Evolutionary conservation across 2,888 invertebrate species (phyloP).

Genomic region (Cyaniris semiargus): DNA sequence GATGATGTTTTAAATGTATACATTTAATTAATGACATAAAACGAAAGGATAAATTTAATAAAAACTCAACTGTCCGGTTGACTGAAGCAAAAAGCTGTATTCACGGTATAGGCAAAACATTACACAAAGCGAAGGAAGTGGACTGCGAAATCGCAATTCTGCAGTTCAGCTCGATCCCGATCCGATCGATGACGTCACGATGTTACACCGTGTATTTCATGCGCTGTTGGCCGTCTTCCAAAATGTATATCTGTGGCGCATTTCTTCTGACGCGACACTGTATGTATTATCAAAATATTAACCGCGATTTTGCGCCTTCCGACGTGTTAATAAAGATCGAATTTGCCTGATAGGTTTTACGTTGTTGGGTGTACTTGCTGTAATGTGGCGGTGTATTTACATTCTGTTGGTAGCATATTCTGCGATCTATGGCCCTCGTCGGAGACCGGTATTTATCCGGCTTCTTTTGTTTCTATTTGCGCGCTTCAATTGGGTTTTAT

Average conservation of each 20-base stretch:
- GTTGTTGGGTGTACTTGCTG: constrained; percentile 33
- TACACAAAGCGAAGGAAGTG: constrained; percentile 28
- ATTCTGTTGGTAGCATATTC: constrained; percentile 41
- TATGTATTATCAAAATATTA: background rate
- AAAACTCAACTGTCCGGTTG: background rate
- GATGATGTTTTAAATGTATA: too few relatives aligned
- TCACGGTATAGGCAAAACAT: background rate
- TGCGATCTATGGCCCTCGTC: constrained; percentile 38
- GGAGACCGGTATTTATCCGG: constrained; percentile 37
- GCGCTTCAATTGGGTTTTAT: constrained; percentile 26
- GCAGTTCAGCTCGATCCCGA: constrained; percentile 35
- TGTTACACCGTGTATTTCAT: constrained; percentile 45
- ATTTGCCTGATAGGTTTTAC: constrained; percentile 29
- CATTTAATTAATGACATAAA: too few relatives aligned
- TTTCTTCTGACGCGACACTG: constrained; percentile 40
- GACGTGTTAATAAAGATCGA: background rate
- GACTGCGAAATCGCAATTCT: constrained; percentile 37
- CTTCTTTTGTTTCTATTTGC: constrained; percentile 29
- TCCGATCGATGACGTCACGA: constrained; percentile 38
- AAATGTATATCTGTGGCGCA: constrained; percentile 46
- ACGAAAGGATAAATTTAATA: too few relatives aligned
- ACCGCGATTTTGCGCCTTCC: constrained; percentile 28
- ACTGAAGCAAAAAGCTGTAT: background rate
- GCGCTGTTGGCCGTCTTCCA: constrained; percentile 43
- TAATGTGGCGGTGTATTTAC: constrained; percentile 41